A percentile compares a stretch with the other conserved stretches of the same genome.
Conservation (phyloP, 1,140 invertebrate species). For the Ooceraea biroi region DNA sequence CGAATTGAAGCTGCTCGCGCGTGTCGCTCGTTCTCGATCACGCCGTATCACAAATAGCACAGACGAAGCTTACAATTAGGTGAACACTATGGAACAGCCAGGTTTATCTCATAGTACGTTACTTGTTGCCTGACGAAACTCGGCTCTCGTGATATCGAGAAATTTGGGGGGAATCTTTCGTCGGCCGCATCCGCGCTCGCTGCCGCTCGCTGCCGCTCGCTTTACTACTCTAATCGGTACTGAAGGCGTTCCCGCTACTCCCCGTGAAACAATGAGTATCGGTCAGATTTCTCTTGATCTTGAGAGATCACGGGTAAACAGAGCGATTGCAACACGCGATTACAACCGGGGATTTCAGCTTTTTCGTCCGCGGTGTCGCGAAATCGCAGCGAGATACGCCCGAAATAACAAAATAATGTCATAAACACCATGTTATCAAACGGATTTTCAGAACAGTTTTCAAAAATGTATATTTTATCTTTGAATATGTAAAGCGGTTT, state of each 20-base stretch:
- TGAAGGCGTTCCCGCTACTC: conserved; percentile 8
- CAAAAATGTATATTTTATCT: neutral
- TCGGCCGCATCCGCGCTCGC: neutral
- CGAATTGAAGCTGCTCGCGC: too few relatives aligned
- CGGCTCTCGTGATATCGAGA: neutral
- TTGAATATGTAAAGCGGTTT: too few relatives aligned
- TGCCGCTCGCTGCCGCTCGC: conserved; percentile 10
- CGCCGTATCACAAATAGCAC: neutral
- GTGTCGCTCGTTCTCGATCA: neutral
- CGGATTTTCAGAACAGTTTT: neutral
- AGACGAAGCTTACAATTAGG: conserved; percentile 16
- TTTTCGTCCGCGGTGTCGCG: neutral
- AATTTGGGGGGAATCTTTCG: conserved; percentile 5
- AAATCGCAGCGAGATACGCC: neutral
- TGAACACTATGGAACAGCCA: conserved; percentile 17
- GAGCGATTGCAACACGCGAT: conserved; percentile 26
- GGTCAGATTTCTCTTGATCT: conserved; percentile 60
- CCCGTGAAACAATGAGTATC: conserved; percentile 35
- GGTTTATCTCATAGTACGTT: neutral
- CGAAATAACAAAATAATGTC: neutral
- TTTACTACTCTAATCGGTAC: conserved; percentile 3
- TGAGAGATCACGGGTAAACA: conserved; percentile 53
- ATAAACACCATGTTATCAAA: conserved; percentile 1
- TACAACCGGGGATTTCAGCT: neutral
- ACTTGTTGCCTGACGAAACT: conserved; percentile 9